Base-by-base conservation (phyloP, 2,888 invertebrate genomes). In the Chymomyza amoena region DNA sequence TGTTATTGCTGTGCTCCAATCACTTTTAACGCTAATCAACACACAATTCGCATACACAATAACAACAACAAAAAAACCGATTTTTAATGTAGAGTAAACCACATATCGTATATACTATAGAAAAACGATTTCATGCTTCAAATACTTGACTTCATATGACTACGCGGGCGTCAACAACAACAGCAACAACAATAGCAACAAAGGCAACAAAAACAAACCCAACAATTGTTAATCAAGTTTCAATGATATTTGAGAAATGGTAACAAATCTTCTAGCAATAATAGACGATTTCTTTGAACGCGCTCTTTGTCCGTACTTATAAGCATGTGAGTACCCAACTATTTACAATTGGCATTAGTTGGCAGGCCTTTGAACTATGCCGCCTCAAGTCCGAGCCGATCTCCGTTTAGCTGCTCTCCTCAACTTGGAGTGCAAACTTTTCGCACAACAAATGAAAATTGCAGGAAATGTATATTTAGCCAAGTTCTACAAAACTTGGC, bases 181-280 rank as follows among this genome's bases (percentile, higher is more conserved):
- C 0, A 32, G 1, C 32, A 32, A 32, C 32, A 32, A 9, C 28
- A 28, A 39, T 6, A 6, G 10, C 10, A 39, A 39, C 39, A 13
- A 45, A 45, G 7, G 36, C n/a, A 52, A 52, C 52, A 52, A 52
- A 18, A 59, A 60, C 18, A 65, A 32, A 32, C 9, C 32, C 74
- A 76, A 87, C 84, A 83, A 87, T 87, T 80, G 86, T 70, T 84
- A 84, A 84, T 84, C 86, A 87, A 87, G 77, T 57, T 32, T 65
- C 70, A 77, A 69, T 69, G 73, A 67, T 67, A 61, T 56, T 72
- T 65, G 66, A 79, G 70, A 77, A 75, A 69, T 70, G 39, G 39
- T 45, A 45, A 60, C 60, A 36, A 60, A 6, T 32, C 62, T 18
- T 20, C 57, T 25, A 57, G 15, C 63, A 66, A 66, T 69, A 70